Evolutionary conservation across 2,797 vertebrate genomes (phyloP).

Genomic region (Holocentrus rufus): DNA sequence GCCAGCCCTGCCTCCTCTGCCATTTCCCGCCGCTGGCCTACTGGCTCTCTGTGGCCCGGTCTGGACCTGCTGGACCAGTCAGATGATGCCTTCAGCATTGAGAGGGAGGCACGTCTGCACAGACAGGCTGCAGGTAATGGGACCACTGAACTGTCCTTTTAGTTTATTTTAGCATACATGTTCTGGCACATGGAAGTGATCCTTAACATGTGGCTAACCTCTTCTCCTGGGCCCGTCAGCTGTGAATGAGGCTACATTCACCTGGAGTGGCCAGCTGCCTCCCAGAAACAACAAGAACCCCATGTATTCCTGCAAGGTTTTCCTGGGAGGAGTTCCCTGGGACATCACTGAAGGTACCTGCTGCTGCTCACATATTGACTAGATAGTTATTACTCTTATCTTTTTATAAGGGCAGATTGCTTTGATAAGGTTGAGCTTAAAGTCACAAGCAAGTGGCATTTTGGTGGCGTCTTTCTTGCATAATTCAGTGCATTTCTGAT

Average conservation of each 20-base stretch:
- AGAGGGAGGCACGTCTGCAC: constrained; percentile 95
- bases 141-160: background rate
- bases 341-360: constrained; percentile 95
- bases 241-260: constrained; percentile 97
- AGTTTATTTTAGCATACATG: too few species aligned
- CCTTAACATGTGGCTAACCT: background rate
- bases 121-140: constrained; percentile 93
- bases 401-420: too few species aligned
- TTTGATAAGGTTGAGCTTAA: too few species aligned
- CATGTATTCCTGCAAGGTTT: constrained; percentile 97
- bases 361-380: background rate
- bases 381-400: background rate
- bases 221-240: constrained; percentile 75
- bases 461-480: too few species aligned
- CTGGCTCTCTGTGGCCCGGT: constrained; percentile 91
- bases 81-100: constrained; percentile 94
- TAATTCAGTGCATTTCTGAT: too few species aligned
- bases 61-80: constrained; percentile 89
- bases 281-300: constrained; percentile 97
- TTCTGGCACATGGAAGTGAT: background rate
- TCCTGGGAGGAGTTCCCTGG: constrained; percentile 98
- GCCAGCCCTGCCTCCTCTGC: constrained; percentile 83
- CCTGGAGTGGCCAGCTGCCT: constrained; percentile 97
- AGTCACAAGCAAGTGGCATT: too few species aligned
- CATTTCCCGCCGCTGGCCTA: constrained; percentile 92